phyloP scores from a whole-genome alignment of 2,888 invertebrate species.

The Dexiosoma caninum region DNA sequence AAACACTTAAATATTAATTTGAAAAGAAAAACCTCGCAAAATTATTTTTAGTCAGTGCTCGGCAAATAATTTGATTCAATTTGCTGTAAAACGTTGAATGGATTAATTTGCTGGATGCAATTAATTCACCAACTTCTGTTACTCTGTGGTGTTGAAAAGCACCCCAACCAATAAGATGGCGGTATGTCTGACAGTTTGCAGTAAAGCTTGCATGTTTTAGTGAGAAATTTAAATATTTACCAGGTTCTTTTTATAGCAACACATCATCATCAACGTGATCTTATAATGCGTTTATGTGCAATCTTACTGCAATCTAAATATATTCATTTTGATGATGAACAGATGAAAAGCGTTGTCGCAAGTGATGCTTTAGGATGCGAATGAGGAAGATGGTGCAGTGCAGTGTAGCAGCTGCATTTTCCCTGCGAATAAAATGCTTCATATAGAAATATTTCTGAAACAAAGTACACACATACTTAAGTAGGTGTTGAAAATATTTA shows the following conservation, averaged over 20 bases:
- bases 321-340: neutral
- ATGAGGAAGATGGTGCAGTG: neutral
- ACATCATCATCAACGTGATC: constrained; percentile 40
- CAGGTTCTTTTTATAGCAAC: constrained; percentile 15
- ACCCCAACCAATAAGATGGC: neutral
- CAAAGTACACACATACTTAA: neutral
- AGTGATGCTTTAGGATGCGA: neutral
- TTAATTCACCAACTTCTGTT: neutral
- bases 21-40: no score
- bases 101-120: no score
- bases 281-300: constrained; percentile 40
- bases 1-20: neutral
- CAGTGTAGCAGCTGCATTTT: neutral
- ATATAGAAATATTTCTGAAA: no score
- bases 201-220: neutral
- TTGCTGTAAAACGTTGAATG: no score
- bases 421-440: no score
- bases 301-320: neutral
- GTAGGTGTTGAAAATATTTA: neutral
- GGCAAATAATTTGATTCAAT: no score
- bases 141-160: constrained; percentile 9
- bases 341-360: neutral
- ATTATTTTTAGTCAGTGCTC: no score
- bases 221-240: constrained; percentile 28
- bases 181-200: neutral